Base-by-base conservation (phyloP, 2,113 vertebrate species). In the Chlorodrepanis virens region DNA sequence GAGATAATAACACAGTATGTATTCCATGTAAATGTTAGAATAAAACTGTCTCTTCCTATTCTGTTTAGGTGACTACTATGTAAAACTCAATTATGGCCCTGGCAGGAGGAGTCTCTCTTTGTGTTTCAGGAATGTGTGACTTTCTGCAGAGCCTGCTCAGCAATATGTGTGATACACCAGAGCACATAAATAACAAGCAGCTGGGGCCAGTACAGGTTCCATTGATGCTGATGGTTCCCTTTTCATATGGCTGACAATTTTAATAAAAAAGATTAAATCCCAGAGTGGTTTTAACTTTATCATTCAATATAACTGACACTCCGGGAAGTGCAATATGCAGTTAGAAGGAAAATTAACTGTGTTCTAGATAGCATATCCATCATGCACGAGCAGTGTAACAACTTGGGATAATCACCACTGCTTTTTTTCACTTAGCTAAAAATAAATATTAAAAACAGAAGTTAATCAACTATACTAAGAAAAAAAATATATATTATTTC, bases 261-360 rank as follows among this genome's bases (percentile, higher is more conserved):
- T 89, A 94, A 93, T 87, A 87, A 84, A 65, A 87, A 40, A 70
- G 12, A 78, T 54, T 49, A 91, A 91, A 87, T 80, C 84, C 67
- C 84, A 33, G 56, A 90, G 67, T 44, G 42, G 83, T 31, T 77
- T 74, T 90, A 76, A 89, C 76, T 87, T 96, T 93, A 92, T 86
- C 89, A 33, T 78, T 76, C 87, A 95, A 71, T 61, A 76, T 81
- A 92, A 96, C 52, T 92, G 81, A 96, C 91, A 44, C 93, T 57
- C 60, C 79, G 61, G 75, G 94, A 95, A 96, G 75, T 54, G 29
- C 63, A 95, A 95, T 94, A 76, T 76, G 69, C 27, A 65, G 94
- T 94, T 93, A 87, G 54, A 93, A 97, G 84, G 75, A 89, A 95
- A 95, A 91, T 96, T 65, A 95, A 81, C 69, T 74, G 27, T 83